Percentiles rank a stretch among this genome's conserved stretches.
Evolutionary conservation across 2,888 invertebrate genomes (phyloP).

Genomic region (Aphidoletes aphidimyza): DNA sequence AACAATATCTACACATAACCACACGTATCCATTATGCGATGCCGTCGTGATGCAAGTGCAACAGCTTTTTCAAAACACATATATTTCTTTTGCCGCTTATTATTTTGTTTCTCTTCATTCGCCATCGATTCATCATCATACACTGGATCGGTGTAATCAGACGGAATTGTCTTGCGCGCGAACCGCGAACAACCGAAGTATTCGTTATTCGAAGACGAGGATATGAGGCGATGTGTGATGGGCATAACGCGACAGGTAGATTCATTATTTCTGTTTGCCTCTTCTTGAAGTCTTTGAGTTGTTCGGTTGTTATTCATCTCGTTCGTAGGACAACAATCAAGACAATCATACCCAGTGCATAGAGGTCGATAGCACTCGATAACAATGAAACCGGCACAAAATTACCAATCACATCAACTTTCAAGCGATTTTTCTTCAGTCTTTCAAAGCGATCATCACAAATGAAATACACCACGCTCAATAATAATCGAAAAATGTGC

Average conservation of each 20-base stretch:
- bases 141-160: neutral
- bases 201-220: neutral
- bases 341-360: neutral
- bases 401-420: neutral
- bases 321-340: neutral
- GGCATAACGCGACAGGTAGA: slow-evolving; percentile 26
- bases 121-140: slow-evolving; percentile 4
- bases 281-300: neutral
- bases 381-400: slow-evolving; percentile 22
- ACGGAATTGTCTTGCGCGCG: neutral
- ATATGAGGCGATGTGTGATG: neutral
- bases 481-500: slow-evolving; percentile 9
- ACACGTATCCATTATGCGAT: neutral
- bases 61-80: neutral
- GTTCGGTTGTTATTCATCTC: neutral
- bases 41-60: neutral
- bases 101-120: neutral
- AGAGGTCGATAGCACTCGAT: slow-evolving; percentile 5
- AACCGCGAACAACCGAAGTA: neutral
- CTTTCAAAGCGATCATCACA: neutral
- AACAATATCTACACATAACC: slow-evolving; percentile 3
- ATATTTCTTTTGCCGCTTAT: neutral
- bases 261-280: slow-evolving; percentile 16
- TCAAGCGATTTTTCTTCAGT: neutral
- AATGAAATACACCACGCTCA: slow-evolving; percentile 46